These are phyloP conservation scores for Cheilosia soror DNA, from an alignment of 2,888 invertebrate species.

Conservation along the genomic window DNA sequence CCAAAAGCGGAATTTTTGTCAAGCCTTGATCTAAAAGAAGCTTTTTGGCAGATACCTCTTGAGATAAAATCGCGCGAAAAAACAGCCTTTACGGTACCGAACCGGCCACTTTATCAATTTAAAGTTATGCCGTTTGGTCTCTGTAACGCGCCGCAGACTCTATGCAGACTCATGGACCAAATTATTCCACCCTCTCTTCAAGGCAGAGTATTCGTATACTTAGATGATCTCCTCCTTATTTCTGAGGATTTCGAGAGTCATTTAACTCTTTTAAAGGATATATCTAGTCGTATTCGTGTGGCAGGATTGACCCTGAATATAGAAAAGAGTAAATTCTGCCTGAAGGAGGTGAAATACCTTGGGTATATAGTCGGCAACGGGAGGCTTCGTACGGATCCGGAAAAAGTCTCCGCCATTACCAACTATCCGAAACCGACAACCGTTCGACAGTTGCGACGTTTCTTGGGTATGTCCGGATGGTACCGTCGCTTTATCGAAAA, in stretches of 20 bases:
- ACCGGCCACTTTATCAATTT: background rate
- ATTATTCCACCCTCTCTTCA: background rate
- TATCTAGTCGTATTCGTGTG: background rate
- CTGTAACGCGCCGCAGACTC: background rate
- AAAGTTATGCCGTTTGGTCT: no score
- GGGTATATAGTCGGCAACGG: background rate
- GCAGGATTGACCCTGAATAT: background rate
- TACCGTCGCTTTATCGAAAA: background rate
- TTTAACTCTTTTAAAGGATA: background rate
- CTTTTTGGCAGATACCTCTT: background rate
- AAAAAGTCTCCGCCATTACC: background rate
- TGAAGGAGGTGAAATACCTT: background rate
- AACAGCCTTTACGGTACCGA: background rate
- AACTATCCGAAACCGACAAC: background rate
- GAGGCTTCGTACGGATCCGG: background rate
- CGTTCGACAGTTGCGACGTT: background rate
- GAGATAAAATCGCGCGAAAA: background rate
- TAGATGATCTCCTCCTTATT: background rate
- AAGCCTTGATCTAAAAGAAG: background rate
- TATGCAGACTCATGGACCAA: background rate
- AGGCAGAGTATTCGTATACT: background rate
- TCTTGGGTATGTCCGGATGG: background rate
- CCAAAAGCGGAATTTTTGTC: background rate
- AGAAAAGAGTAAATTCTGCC: background rate
- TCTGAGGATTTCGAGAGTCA: background rate